These are phyloP conservation scores for Ibidorhyncha struthersii DNA, from an alignment of 2,113 vertebrate genomes.

Conservation along the genomic window DNA sequence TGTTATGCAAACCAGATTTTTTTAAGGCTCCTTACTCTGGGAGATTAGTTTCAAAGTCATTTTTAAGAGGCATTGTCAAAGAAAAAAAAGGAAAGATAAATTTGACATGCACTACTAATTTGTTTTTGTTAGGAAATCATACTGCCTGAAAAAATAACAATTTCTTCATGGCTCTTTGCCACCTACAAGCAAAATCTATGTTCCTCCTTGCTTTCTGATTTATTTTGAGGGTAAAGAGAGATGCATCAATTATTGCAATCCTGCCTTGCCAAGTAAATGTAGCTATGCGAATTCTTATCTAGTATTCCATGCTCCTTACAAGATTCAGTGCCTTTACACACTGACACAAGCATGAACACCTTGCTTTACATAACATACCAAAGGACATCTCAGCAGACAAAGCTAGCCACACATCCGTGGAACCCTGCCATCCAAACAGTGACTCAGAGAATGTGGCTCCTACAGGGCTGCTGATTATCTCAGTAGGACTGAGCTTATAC, in stretches of 20 bases:
- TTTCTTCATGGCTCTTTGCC: not conserved
- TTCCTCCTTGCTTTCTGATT: not conserved
- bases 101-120: not conserved
- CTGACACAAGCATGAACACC: not conserved
- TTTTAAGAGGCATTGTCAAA: not conserved
- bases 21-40: not conserved
- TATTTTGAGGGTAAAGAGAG: not conserved
- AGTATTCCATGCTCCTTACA: not conserved
- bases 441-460: slow-evolving; percentile 65
- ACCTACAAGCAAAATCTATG: not conserved
- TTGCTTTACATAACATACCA: not conserved
- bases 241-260: not conserved
- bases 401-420: not conserved
- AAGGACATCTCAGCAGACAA: slow-evolving; percentile 2
- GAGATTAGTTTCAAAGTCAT: not conserved
- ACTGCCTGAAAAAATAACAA: not conserved
- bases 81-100: not conserved
- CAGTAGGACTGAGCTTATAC: slow-evolving; percentile 17
- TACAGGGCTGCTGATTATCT: slow-evolving; percentile 55
- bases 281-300: not conserved
- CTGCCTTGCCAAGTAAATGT: not conserved
- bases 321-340: not conserved
- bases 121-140: not conserved
- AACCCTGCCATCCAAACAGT: slow-evolving; percentile 44
- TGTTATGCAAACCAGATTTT: not conserved